Evolutionary conservation across 2,797 vertebrate species (phyloP), one percentile per base, ranked within the genome.

Genomic region (Acanthiza pusilla): DNA sequence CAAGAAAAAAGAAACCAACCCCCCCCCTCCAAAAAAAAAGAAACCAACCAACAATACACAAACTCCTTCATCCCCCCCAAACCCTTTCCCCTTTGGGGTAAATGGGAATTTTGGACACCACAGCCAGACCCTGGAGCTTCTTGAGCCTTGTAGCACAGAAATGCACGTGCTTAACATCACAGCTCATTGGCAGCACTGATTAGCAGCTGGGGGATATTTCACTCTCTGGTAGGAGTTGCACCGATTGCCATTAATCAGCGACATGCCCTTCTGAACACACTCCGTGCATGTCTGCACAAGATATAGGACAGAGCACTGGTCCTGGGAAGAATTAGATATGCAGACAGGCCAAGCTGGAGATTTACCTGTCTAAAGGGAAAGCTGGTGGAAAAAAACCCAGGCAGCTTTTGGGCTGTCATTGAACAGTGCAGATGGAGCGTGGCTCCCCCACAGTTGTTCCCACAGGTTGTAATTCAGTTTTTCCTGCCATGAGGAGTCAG

Each of bases 341-440:
- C 34, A 81, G 45, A 32, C 8, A 50, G 58, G 34, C 26, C 5
- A 62, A 57, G 26, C 19, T 82, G 67, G 51, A 75, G 48, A 60
- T 86, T 86, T 91, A 78, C 36, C 47, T 48, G 38, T 51, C 63
- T 47, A n/a, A 79, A 57, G 30, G 34, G 60, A 91, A 70, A 63
- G n/a, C 40, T 84, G 50, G 13, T 71, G 20, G 9, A 40, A n/a
- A 70, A 88, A 65, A 5, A 11, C 10, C 3, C 4, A 27, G 16
- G 17, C 36, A 48, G 30, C 5, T 85, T 88, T 76, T 22, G 67
- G 19, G 18, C 32, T 73, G 55, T 55, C 25, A 73, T 85, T 92
- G 79, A 58, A 36, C 10, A 66, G 29, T 15, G 40, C 0, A 0
- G 51, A 2, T 13, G 63, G 20, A 85, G 22, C 0, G 0, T 36